These are phyloP conservation scores for Acromyrmex heyeri DNA, from an alignment of 1,140 invertebrate species.

Conservation along the genomic window DNA sequence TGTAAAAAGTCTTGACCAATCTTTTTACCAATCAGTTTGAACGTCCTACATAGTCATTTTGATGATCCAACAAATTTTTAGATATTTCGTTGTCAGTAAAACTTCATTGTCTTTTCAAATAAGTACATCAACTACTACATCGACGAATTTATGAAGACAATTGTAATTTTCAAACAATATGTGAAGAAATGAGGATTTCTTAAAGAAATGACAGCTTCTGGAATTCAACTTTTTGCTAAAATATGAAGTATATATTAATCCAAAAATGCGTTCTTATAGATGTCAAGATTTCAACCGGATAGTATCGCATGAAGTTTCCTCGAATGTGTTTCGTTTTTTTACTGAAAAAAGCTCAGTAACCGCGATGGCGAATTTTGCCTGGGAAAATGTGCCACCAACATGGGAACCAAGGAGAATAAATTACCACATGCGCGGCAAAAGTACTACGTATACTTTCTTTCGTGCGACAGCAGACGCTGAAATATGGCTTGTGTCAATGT, in stretches of 20 bases:
- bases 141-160: not conserved
- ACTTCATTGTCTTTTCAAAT: too few relatives aligned
- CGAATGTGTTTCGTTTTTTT: constrained; percentile 1
- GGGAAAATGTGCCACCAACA: constrained; percentile 16
- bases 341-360: constrained; percentile 33
- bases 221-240: not conserved
- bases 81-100: too few relatives aligned
- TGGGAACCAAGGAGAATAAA: constrained; percentile 46
- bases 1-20: too few relatives aligned
- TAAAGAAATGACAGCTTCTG: not conserved
- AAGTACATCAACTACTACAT: too few relatives aligned
- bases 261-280: not conserved
- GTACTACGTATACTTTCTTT: constrained; percentile 26
- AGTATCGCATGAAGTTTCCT: constrained; percentile 18
- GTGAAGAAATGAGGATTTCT: too few relatives aligned
- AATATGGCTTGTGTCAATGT: constrained; percentile 51
- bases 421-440: constrained; percentile 47
- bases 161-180: not conserved
- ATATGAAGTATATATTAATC: not conserved
- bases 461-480: constrained; percentile 27
- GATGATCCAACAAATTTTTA: too few relatives aligned
- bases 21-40: not conserved
- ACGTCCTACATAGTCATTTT: not conserved
- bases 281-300: constrained; percentile 28
- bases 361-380: not conserved